phyloP scores from a whole-genome alignment of 2,797 vertebrate genomes.

The Enteromius argenteus region DNA sequence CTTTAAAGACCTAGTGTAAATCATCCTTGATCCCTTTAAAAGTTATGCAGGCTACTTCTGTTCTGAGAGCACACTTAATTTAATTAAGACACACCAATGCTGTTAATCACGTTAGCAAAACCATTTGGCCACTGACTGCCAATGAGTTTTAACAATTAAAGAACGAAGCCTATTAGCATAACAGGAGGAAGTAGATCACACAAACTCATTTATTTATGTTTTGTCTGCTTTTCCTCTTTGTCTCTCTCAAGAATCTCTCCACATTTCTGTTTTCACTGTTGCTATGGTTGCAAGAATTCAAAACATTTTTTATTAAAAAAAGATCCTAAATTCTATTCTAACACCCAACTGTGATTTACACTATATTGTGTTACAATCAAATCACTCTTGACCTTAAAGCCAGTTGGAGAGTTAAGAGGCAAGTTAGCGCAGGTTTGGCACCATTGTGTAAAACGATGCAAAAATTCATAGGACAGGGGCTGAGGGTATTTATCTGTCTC shows the following conservation, averaged over 20 bases:
- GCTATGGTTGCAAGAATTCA: constrained; percentile 1
- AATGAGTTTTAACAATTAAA: constrained; percentile 6
- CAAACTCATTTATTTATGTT: not conserved
- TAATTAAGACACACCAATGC: constrained; percentile 19
- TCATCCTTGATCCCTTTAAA: not conserved
- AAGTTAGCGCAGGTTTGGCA: constrained; percentile 24
- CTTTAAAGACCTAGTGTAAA: not conserved
- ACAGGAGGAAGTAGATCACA: not conserved
- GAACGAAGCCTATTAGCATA: constrained; percentile 13
- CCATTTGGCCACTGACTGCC: not conserved
- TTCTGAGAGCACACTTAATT: not conserved
- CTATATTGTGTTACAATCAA: not conserved
- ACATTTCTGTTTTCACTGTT: constrained; percentile 31
- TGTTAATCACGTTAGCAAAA: constrained; percentile 14
- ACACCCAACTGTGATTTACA: not conserved
- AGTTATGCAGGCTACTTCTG: not conserved
- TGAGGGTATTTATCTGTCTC: constrained; percentile 28
- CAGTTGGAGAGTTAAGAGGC: not conserved
- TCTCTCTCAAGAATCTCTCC: not conserved
- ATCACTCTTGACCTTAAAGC: not conserved
- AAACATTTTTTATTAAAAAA: not conserved
- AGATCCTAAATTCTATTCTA: constrained; percentile 2
- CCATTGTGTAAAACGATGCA: constrained; percentile 31
- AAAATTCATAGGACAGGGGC: constrained; percentile 15
- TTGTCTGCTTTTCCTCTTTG: not conserved